Evolutionary conservation across 2,888 invertebrate genomes (phyloP), one percentile per base, ranked within the genome.

Genomic region (Mythimna loreyi): DNA sequence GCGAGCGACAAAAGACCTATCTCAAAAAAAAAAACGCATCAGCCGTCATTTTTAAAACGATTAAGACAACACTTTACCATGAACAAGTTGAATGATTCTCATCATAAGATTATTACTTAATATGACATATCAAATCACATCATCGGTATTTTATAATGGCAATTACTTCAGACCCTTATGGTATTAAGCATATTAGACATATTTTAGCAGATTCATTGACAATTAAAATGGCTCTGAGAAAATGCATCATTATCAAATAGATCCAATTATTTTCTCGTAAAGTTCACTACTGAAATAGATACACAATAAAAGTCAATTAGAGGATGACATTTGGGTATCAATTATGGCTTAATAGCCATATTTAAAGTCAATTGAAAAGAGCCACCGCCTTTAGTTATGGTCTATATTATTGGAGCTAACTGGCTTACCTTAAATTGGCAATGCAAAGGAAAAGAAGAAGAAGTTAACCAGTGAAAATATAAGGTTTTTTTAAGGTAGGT

Each of bases 221-320:
- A 0, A 33, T 56, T 23, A 43, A 23, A 49, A 30, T 40, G 21
- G 9, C 45, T 71, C 8, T 77, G 61, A 56, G 61, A 60, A 61
- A 73, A 78, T 33, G 72, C 33, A 40, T 53, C 40, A 61, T 56
- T 70, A 77, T 55, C 5, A 47, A 65, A 5, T 40, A 40, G 8
- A 5, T 13, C 11, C 70, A 40, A 75, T 75, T 70, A 70, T 55
- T 75, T 19, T 8, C 47, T 16, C 0, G 3, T 33, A 75, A 70
- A 71, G 68, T 40, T 75, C 70, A 70, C 4, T 11, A 3, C 21
- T 75, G 40, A 70, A 75, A 49, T 75, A 75, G 13, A 75, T 49
- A 11, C 25, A 9, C 25, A 67, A 75, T 70, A 19, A 75, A 75
- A 67, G 47, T 40, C 40, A 70, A 75, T 70, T 75, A 55, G 13